Conservation (phyloP, 2,113 vertebrate species). For the Coreoperca whiteheadi region DNA sequence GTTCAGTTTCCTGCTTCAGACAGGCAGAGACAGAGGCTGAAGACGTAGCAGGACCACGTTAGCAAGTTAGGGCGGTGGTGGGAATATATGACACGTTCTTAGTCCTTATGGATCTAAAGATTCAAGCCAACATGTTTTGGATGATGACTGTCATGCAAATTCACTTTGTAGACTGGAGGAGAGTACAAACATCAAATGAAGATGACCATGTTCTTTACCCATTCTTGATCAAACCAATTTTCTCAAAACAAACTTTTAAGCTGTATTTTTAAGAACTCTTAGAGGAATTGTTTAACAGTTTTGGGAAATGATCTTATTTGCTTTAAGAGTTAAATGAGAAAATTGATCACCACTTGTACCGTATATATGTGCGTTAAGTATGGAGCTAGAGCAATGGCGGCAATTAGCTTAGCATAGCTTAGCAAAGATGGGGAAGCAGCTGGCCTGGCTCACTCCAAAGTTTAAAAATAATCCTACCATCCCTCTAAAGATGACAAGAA, state of each 20-base stretch:
- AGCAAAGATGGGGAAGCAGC: background rate
- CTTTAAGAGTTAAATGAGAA: background rate
- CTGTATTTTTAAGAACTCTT: background rate
- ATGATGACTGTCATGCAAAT: background rate
- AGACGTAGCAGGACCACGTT: constrained; percentile 18
- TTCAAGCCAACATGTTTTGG: background rate
- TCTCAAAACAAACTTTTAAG: background rate
- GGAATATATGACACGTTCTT: constrained; percentile 1
- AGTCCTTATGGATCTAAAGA: background rate
- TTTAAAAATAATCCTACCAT: background rate
- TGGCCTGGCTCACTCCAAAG: background rate
- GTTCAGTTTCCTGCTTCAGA: constrained; percentile 60
- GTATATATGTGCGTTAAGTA: background rate
- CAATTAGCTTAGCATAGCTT: background rate
- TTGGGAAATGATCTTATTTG: background rate
- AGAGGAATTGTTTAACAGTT: background rate
- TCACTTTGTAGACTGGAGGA: background rate
- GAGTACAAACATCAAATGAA: background rate
- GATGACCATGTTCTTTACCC: background rate
- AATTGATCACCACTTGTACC: background rate
- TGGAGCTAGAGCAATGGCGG: background rate
- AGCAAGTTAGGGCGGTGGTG: background rate
- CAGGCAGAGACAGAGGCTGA: constrained; percentile 39
- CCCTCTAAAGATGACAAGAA: background rate
- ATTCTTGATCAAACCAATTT: background rate